Base-by-base conservation (phyloP, 2,888 invertebrate species). In the Dinocampus coccinellae region DNA sequence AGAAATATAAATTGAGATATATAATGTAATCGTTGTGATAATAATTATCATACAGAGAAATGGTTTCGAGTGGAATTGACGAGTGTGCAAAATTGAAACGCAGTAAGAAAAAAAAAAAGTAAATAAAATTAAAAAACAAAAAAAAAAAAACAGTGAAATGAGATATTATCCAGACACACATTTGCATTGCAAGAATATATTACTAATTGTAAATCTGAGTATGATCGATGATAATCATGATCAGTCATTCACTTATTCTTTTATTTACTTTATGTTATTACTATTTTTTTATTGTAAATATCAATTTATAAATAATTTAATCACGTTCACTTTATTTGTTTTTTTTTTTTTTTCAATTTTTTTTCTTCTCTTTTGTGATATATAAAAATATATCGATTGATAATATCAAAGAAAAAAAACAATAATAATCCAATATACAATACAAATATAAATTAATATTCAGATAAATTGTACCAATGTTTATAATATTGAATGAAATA, bases 161-260 rank as follows among this genome's bases (percentile, higher is more conserved):
- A n/a, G n/a, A n/a, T n/a, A n/a, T n/a, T n/a, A n/a, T n/a, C n/a
- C n/a, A n/a, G n/a, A n/a, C n/a, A n/a, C n/a, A n/a, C n/a, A n/a
- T n/a, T n/a, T 29, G 7, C 7, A 29, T 29, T 29, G 29, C 29
- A 29, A 29, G 3, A 4, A 29, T 57, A 34, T 36, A 60, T 64
- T 66, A 61, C 69, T 78, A 79, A 80, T 79, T 73, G 77, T 75
- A 58, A 72, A 20, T 22, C n/a, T n/a, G 63, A 7, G 39, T 42
- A 74, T 76, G 76, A 80, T 80, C 80, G 80, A 77, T 80, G 76
- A 78, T 80, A 78, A 81, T 81, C 73, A 77, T 16, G 16, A 16
- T 16, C 47, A 47, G 47, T 16, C 47, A 16, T 47, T 16, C 16
- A n/a, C 16, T 47, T 7, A 47, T n/a, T 16, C 16, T 16, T 47